Conservation (phyloP, 1,140 invertebrate genomes). For the Theocolax elegans region DNA sequence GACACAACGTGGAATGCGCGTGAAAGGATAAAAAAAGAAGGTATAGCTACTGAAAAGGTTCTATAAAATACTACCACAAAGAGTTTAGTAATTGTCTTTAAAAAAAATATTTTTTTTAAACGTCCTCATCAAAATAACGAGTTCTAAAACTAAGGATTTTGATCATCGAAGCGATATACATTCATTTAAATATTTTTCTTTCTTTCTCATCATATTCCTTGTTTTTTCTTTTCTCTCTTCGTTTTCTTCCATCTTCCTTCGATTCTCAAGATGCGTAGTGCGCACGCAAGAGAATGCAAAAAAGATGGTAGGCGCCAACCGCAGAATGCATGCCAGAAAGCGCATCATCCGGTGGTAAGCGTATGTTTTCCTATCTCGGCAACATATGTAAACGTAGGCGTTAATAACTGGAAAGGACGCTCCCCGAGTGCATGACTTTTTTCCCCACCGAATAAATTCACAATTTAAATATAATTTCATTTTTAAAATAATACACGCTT, state of each 20-base stretch:
- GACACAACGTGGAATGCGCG: not conserved
- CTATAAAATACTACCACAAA: no score
- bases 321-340: conserved; percentile 37
- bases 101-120: no score
- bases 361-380: not conserved
- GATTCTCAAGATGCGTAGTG: not conserved
- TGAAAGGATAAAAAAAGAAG: not conserved
- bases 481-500: no score
- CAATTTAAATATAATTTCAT: no score
- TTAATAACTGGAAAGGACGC: not conserved
- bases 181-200: no score
- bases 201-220: no score
- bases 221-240: not conserved
- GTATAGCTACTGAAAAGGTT: no score
- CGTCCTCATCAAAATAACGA: no score
- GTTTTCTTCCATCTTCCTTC: conserved; percentile 32
- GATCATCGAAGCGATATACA: no score
- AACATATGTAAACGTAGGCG: not conserved
- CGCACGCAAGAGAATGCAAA: not conserved
- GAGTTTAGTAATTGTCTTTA: not conserved
- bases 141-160: no score
- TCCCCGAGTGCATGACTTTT: no score
- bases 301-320: conserved; percentile 7
- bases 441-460: not conserved
- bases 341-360: conserved; percentile 47